Base-by-base conservation (phyloP, 2,888 invertebrate genomes). In the Rapana venosa region DNA sequence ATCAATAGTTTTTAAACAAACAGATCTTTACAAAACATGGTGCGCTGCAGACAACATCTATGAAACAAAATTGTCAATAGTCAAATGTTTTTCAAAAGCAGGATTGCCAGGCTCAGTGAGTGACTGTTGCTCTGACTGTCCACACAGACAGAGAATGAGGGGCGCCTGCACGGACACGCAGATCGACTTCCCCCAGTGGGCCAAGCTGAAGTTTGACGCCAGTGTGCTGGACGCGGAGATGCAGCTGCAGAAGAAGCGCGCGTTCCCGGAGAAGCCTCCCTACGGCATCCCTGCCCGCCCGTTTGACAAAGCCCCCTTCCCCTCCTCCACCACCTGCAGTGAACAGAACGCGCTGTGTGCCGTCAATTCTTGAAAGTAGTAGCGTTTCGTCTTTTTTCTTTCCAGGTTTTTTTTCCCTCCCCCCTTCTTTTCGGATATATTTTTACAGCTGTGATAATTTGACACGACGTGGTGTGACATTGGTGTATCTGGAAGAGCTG, bases 151-250 rank as follows among this genome's bases (percentile, higher is more conserved):
- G 87, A 91, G 94, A 87, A 94, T 94, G 94, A 90, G 89, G n/a
- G 94, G 94, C 56, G 90, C 90, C 87, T 93, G 92, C 90, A 94
- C 93, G 85, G 90, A 90, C 83, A 93, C 92, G 85, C 91, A 92
- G 79, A 91, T 95, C 58, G 93, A 94, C 88, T 94, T 94, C 89
- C 93, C 91, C 35, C 89, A 89, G 32, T 95, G 95, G 95, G 91
- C 93, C 13, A 90, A 91, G 35, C 47, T 86, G 81, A 90, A 90
- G 26, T 92, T 92, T 81, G 92, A 93, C 79, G 91, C 92, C 13
- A 89, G 77, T 17, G 92, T 92, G 5, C 92, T 93, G 20, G 93
- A 94, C n/a, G 90, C 92, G 35, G 95, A 95, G 90, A 89, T 94
- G 88, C 93, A 93, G 56, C 92, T 93, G 61, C 94, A 94, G 92